Evolutionary conservation across 2,113 vertebrate species (phyloP).

Genomic region (Pagrus major): DNA sequence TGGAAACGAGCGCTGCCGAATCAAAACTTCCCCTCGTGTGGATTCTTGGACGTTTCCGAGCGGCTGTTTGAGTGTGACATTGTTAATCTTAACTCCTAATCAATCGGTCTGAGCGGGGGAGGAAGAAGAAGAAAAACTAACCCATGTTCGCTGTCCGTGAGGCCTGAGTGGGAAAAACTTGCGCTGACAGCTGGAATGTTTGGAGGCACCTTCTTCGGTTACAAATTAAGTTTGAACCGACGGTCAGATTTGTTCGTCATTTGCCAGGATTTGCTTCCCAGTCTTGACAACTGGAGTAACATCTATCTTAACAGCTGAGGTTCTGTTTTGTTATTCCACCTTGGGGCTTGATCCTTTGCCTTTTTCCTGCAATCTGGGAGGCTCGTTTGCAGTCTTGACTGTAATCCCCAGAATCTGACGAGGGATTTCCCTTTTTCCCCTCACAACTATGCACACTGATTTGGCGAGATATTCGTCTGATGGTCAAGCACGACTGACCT

Average conservation of each 20-base stretch:
- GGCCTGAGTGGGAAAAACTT: constrained; percentile 1
- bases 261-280: constrained; percentile 18
- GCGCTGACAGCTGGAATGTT: constrained; percentile 44
- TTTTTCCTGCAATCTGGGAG: constrained; percentile 26
- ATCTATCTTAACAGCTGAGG: not conserved
- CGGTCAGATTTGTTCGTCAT: constrained; percentile 20
- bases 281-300: constrained; percentile 21
- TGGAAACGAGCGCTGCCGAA: not conserved
- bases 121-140: constrained; percentile 9
- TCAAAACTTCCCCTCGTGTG: constrained; percentile 23
- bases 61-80: constrained; percentile 12
- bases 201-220: constrained; percentile 50
- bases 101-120: not conserved
- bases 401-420: constrained; percentile 28
- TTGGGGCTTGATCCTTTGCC: constrained; percentile 31
- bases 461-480: constrained; percentile 13
- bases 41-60: constrained; percentile 33
- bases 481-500: constrained; percentile 25
- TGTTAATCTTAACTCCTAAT: constrained; percentile 41
- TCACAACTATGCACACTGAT: not conserved
- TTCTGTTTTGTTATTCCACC: constrained; percentile 21
- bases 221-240: constrained; percentile 48
- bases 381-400: constrained; percentile 2
- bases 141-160: not conserved
- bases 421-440: constrained; percentile 28